Conservation (phyloP, 1,140 invertebrate genomes). For the Periplaneta americana region DNA sequence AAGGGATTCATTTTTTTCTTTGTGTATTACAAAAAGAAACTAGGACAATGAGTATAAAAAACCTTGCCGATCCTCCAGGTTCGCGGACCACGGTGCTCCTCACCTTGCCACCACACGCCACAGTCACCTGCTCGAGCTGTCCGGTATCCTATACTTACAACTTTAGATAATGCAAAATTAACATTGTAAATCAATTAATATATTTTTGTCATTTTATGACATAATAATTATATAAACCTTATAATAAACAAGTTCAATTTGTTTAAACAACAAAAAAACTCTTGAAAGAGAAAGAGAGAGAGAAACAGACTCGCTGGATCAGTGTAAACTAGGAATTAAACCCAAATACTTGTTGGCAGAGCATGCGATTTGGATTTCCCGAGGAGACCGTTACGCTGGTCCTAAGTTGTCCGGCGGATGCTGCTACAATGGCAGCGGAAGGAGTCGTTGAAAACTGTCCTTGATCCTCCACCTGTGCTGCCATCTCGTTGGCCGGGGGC, state of each 20-base stretch:
- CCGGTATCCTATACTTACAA: constrained; percentile 1
- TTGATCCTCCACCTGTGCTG: constrained; percentile 21
- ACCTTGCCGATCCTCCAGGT: constrained; percentile 14
- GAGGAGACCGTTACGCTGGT: not conserved
- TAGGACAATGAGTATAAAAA: constrained; percentile 23
- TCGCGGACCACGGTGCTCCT: constrained; percentile 5
- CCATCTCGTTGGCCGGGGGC: constrained; percentile 64
- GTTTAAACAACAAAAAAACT: constrained; percentile 12
- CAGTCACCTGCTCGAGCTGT: not conserved
- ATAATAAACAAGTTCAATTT: constrained; percentile 18
- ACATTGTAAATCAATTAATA: constrained; percentile 13
- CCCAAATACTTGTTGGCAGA: constrained; percentile 17
- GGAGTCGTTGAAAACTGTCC: not conserved
- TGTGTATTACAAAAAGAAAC: constrained; percentile 22
- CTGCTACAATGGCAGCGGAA: not conserved
- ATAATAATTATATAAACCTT: constrained; percentile 16
- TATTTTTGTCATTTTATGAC: constrained; percentile 20
- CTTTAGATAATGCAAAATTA: constrained; percentile 9
- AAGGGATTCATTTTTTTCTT: constrained; percentile 18
- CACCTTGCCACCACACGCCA: not conserved
- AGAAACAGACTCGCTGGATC: not conserved
- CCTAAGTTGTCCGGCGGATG: not conserved
- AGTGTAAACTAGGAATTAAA: constrained; percentile 14
- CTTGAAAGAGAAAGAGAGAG: not conserved
- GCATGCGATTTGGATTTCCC: constrained; percentile 7